A percentile compares a stretch with the other conserved stretches of the same genome.
These are phyloP conservation scores for Falco rusticolus DNA, from an alignment of 2,797 vertebrate genomes.

Conservation along the genomic window DNA sequence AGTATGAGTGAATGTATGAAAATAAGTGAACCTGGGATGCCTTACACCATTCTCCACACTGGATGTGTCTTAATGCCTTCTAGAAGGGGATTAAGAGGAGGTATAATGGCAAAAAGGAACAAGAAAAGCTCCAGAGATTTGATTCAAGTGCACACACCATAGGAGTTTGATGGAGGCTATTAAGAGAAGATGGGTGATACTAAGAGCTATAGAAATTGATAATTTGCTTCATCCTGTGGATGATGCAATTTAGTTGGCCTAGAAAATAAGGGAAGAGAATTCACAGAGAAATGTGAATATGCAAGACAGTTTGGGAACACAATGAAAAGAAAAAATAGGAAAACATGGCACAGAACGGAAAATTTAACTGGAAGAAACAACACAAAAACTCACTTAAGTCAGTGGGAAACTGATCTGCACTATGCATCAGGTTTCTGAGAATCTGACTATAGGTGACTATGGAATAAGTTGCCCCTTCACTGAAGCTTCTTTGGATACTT, in stretches of 20 bases:
- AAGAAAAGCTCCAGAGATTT: background rate
- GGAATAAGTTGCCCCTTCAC: background rate
- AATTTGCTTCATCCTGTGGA: background rate
- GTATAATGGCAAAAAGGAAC: background rate
- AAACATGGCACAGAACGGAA: background rate
- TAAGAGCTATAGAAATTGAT: background rate
- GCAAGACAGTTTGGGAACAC: background rate
- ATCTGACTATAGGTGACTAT: background rate
- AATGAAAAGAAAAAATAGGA: background rate
- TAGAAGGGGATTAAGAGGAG: background rate
- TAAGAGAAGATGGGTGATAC: accelerated
- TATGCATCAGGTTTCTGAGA: background rate
- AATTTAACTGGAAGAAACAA: background rate
- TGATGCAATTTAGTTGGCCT: background rate
- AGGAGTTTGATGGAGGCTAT: background rate
- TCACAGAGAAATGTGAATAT: background rate
- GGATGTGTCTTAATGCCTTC: background rate
- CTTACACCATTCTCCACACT: background rate
- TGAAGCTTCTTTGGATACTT: background rate
- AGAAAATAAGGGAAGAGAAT: background rate
- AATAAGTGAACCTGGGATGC: background rate
- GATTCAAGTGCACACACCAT: background rate
- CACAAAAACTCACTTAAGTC: background rate
- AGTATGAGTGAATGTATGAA: background rate
- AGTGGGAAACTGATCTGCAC: background rate